phyloP scores from a whole-genome alignment of 2,113 vertebrate species.

The Aviceda subcristata region DNA sequence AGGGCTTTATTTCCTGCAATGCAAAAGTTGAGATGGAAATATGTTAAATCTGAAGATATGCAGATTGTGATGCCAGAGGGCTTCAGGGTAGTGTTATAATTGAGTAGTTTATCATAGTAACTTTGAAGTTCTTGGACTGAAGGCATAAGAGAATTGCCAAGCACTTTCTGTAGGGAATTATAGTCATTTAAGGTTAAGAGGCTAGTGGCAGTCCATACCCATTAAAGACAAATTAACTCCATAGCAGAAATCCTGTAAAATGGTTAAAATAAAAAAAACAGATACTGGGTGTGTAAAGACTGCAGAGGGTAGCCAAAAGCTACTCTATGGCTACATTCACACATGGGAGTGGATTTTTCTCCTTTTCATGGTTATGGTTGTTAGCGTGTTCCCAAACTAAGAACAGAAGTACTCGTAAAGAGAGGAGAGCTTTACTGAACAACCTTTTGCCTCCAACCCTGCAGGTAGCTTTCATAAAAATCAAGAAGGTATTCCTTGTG shows the following conservation, averaged over 20 bases:
- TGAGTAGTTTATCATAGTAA: conserved; percentile 11
- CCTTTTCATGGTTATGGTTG: background rate
- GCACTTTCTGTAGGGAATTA: background rate
- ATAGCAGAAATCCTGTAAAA: background rate
- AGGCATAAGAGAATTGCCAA: conserved; percentile 19
- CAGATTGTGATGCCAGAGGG: conserved; percentile 61
- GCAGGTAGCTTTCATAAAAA: background rate
- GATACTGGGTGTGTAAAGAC: background rate
- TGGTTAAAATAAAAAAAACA: background rate
- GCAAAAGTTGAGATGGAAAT: conserved; percentile 30
- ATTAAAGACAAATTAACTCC: background rate
- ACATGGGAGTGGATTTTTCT: background rate
- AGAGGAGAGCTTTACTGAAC: background rate
- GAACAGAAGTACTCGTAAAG: background rate
- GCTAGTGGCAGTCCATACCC: background rate
- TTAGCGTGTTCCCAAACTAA: background rate
- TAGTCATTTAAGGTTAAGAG: conserved; percentile 37
- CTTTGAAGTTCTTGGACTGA: conserved; percentile 53
- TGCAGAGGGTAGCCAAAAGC: background rate
- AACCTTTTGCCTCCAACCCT: background rate
- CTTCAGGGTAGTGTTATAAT: conserved; percentile 1
- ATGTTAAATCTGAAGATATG: conserved; percentile 42
- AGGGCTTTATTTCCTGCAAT: conserved; percentile 39
- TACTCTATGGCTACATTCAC: background rate
- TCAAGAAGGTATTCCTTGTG: background rate